Conservation (phyloP, 2,113 vertebrate genomes). For the Thermophis baileyi region DNA sequence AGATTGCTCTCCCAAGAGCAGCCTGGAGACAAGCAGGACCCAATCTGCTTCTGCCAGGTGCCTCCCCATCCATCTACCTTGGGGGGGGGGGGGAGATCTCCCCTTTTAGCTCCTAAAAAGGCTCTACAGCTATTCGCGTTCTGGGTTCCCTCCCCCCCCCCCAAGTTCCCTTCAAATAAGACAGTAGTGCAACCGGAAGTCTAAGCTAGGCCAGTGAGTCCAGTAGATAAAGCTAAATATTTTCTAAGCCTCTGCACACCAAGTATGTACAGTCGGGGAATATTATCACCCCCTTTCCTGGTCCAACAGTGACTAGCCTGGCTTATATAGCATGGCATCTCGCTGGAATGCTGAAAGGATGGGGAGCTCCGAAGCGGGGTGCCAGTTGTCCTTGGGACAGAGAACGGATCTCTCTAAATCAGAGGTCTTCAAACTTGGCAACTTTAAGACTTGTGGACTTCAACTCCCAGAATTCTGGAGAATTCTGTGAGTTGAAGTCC, state of each 20-base stretch:
- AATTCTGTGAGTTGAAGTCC: too few relatives aligned
- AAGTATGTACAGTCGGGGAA: conserved; percentile 23
- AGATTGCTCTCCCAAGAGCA: not conserved
- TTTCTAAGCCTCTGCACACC: conserved; percentile 6
- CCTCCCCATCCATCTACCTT: not conserved
- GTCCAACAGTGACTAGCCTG: not conserved
- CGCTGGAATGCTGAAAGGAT: not conserved
- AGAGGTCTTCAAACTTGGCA: too few relatives aligned
- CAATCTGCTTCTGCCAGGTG: not conserved
- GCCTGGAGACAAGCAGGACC: conserved; percentile 1
- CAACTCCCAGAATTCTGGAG: too few relatives aligned
- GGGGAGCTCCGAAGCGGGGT: not conserved
- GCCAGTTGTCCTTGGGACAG: not conserved
- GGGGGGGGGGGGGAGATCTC: accelerated
- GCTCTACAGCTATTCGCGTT: not conserved
- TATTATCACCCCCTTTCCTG: not conserved
- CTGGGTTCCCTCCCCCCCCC: not conserved
- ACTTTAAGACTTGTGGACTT: too few relatives aligned
- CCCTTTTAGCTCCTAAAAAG: not conserved
- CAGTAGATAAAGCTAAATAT: not conserved
- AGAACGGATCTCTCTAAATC: not conserved
- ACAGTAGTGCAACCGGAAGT: conserved; percentile 39
- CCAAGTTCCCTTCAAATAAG: not conserved
- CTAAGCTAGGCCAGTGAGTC: not conserved
- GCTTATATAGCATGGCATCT: too few relatives aligned